Base-by-base conservation (phyloP, 2,797 vertebrate species). In the Parauchenoglanis ngamensis region DNA sequence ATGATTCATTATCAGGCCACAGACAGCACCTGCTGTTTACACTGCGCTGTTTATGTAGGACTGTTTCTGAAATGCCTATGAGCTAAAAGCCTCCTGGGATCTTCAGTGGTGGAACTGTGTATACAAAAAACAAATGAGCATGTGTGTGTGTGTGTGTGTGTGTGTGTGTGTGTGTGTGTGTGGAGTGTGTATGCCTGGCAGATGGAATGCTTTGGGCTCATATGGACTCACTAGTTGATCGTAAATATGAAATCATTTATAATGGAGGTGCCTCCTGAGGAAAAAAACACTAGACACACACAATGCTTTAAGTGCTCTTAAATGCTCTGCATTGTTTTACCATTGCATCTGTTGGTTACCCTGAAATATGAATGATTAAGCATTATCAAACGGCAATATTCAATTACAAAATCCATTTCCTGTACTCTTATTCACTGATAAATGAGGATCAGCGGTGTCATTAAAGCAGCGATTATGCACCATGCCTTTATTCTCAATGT, bases 161-260 rank as follows among this genome's bases (percentile, higher is more conserved):
- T 31, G 76, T 35, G 19, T 31, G 65, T 15, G 65, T 67, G 65
- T 67, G 17, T 68, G 78, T 80, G 56, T 80, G 78, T 44, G 35
- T 46, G 76, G 12, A 23, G 85, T 25, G 78, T 52, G 54, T 61
- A 23, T 82, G 80, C 40, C 11, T 25, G 54, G 82, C 86, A 84
- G 82, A 87, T 84, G 73, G 82, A 87, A 84, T 57, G 52, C 73
- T 84, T 59, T 84, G 61, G 61, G 63, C 81, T 87, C 73, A 78
- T 84, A 84, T 78, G 72, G 72, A 84, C 81, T 87, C 59, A 87
- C 86, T 83, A 89, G 87, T 79, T 87, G 46, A 87, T 85, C 21
- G 56, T 86, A 83, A 82, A 83, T 80, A 61, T 44, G 31, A 80
- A 80, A 80, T 63, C 1, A 10, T 81, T 81, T 46, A 46, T 63